Base-by-base conservation (phyloP, 1,140 invertebrate species). In the Sinonovacula constricta region DNA sequence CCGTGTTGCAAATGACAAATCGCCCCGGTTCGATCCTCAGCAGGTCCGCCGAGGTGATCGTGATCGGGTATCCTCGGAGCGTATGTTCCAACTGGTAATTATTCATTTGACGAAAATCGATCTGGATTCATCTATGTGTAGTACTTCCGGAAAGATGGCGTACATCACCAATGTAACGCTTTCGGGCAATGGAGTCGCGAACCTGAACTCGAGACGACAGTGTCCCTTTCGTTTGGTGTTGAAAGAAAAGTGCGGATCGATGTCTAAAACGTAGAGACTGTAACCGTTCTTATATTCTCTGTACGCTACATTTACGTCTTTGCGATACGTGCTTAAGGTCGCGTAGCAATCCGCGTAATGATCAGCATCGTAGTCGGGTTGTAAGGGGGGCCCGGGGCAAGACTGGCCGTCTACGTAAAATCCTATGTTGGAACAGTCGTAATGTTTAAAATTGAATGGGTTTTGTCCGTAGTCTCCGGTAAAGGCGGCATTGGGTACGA, bases 111-210 rank as follows among this genome's bases (percentile, higher is more conserved):
- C 12, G 24, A 59, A 60, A 7, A 79, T 69, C 5, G 22, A 51
- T 14, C 77, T 49, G 12, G 77, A 56, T 54, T 80, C 54, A 53
- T 72, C 68, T 7, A 80, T 51, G 39, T 69, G 30, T 30, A 80
- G 18, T 24, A 71, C 45, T 28, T 49, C 62, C 0, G 77, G 77
- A 53, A 71, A 79, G 36, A 39, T 65, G n/a, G 63, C 77, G 51
- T 79, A 71, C 62, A 79, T 71, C 3, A 79, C 33, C 30, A 79
- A 18, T n/a, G 59, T 79, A 0, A 79, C 57, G 34, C 77, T 79
- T 22, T 79, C 77, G 15, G 77, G 77, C 3, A 79, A 18, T 7
- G 77, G 31, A 14, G 26, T 62, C 33, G 59, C 77, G 36, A 79
- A 79, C 3, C 57, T 69, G 1, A 79, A 24, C n/a, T 72, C 67